phyloP scores from a whole-genome alignment of 2,888 invertebrate genomes.

The Pocota personata region DNA sequence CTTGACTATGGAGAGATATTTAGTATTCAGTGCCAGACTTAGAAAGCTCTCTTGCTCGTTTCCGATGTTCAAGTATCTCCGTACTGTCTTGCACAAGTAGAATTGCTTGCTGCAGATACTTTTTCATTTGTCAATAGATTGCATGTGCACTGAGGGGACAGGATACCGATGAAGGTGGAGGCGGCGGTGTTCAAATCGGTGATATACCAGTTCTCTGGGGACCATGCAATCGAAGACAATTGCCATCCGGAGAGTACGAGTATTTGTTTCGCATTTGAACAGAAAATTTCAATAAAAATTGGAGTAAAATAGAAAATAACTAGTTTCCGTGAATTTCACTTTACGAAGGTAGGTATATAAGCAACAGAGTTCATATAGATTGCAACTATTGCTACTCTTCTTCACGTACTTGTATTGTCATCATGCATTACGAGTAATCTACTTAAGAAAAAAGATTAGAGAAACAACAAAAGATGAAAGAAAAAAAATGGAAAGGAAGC shows the following conservation, averaged over 20 bases:
- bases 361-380: conserved; percentile 19
- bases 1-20: conserved; percentile 35
- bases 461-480: neutral
- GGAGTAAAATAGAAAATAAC: conserved; percentile 74
- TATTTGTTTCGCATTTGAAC: conserved; percentile 64
- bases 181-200: conserved; percentile 12
- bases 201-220: conserved; percentile 12
- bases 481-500: conserved; percentile 35
- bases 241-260: conserved; percentile 39
- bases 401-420: conserved; percentile 14
- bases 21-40: conserved; percentile 61
- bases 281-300: conserved; percentile 72
- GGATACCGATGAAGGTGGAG: conserved; percentile 14
- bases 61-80: conserved; percentile 5
- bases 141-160: neutral
- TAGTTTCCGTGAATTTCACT: conserved; percentile 67
- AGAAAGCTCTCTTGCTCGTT: conserved; percentile 64
- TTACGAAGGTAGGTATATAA: conserved; percentile 24
- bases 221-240: conserved; percentile 35
- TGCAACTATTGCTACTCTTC: conserved; percentile 1
- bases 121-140: conserved; percentile 29
- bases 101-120: conserved; percentile 2
- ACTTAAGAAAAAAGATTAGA: conserved; percentile 5
- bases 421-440: conserved; percentile 44
- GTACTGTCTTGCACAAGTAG: neutral